Evolutionary conservation across 2,888 invertebrate species (phyloP), one percentile per base, ranked within the genome.

Genomic region (Encarsia formosa): DNA sequence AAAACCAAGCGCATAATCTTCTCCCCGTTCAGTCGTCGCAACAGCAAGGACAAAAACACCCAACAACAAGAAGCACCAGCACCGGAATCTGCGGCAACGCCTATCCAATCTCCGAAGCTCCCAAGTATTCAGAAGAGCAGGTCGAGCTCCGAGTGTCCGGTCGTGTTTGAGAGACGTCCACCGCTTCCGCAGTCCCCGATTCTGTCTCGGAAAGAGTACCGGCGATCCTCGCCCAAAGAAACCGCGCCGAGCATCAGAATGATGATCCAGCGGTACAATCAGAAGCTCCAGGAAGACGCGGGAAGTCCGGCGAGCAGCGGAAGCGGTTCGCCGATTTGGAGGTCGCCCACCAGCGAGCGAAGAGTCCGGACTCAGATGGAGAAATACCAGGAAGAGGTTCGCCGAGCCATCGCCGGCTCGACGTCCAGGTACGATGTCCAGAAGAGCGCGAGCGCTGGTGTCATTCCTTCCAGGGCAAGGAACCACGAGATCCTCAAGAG

Each of bases 1-100:
- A 88, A 87, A 71, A 90, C 89, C 0, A 88, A 87, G 35, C 79
- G 88, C 48, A 88, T 87, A 75, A 81, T 89, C 60, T 89, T 89
- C 58, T 86, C 87, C 0, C 86, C 88, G 0, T 81, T 86, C 4
- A 55, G 48, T 13, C 80, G 81, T 2, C 75, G 80, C 51, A 79
- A 79, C 37, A 6, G 46, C 48, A 49, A 49, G 13, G 53, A 54
- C 16, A 52, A 58, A 32, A 19, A 2, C 56, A 45, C 23, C 22
- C 6, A 53, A 49, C 34, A 2, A 34, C 8, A 5, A 2, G 61
- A 63, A 4, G 59, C 60, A 1, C 11, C 6, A 11, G 59, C 60
- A 1, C 11, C 6, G 26, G 26, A 26, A 26, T 6, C 11, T 26
- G 6, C 54, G 54, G 2, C n/a, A 19, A 34, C 13, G 31, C 15